Conservation (phyloP, 53 echinoderm and acorn worm species). For the Actinopyga echinites region DNA sequence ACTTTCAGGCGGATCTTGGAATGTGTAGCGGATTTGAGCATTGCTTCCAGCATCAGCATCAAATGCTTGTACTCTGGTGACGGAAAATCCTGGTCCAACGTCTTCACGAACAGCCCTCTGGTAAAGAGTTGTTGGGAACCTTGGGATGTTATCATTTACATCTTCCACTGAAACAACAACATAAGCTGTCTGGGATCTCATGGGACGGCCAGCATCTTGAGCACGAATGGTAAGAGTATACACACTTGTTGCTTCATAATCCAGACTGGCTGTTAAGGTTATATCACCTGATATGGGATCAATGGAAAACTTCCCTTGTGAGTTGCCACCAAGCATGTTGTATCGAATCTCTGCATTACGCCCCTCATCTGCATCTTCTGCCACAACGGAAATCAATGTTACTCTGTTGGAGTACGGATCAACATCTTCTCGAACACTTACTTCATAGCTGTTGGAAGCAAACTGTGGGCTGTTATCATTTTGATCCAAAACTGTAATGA, state of each 20-base stretch:
- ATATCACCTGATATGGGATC: slow-evolving; percentile 85
- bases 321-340: slow-evolving; percentile 86
- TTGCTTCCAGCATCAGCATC: slow-evolving; percentile 84
- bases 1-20: slow-evolving; percentile 50
- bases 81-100: slow-evolving; percentile 71
- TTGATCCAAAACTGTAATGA: slow-evolving; percentile 77
- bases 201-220: slow-evolving; percentile 86
- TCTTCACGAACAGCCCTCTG: slow-evolving; percentile 80
- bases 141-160: slow-evolving; percentile 90
- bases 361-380: slow-evolving; percentile 83
- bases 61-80: slow-evolving; percentile 75
- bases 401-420: slow-evolving; percentile 52
- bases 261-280: slow-evolving; percentile 63
- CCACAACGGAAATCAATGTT: slow-evolving; percentile 67
- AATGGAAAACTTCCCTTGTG: slow-evolving; percentile 83
- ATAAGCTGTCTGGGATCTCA: slow-evolving; percentile 73
- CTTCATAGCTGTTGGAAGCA: slow-evolving; percentile 73
- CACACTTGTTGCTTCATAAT: slow-evolving; percentile 70
- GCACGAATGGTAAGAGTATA: slow-evolving; percentile 85
- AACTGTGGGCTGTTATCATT: slow-evolving; percentile 97
- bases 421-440: slow-evolving; percentile 73
- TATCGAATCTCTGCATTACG: slow-evolving; percentile 84
- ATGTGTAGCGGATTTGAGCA: slow-evolving; percentile 67
- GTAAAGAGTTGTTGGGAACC: slow-evolving; percentile 76
- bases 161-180: slow-evolving; percentile 87